Evolutionary conservation across 2,888 invertebrate species (phyloP), one percentile per base, ranked within the genome.

Genomic region (Acanthosoma haemorrhoidale): DNA sequence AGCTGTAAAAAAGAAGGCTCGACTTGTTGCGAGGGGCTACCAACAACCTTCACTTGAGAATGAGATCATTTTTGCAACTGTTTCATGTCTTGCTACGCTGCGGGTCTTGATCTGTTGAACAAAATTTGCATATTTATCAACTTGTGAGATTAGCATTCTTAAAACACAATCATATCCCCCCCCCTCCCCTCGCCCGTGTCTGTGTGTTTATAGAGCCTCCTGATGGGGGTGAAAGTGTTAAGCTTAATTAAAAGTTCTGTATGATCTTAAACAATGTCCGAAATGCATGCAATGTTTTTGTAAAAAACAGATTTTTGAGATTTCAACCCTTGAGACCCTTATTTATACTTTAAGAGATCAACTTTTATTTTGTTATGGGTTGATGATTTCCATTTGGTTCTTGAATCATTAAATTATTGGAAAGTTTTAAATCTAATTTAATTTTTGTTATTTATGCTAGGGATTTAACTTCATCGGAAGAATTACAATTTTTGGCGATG

Each of bases 21-120:
- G 51, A 13, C 29, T 70, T 16, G 70, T 70, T 16, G 70, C 70
- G n/a, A 39, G 64, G 25, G 64, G 70, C 39, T 70, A 70, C 38
- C 64, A 66, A 51, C 70, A 70, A 31, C 70, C 70, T 5, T 21
- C 38, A 31, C 8, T 51, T n/a, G 67, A 67, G 8, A 64, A 63
- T 29, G 70, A 70, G 16, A 21, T 21, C 38, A 51, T 70, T 31
- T 70, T 39, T 34, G 43, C 61, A 29, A 16, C 60, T n/a, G 6
- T 32, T 64, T 41, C 3, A 13, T 15, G 51, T 58, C 8, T 41
- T 34, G 11, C 16, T 51, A 4, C 11, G 18, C 11, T 31, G 32
- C 13, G 34, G 21, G 4, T 29, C 57, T 36, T 21, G 51, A 5
- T 64, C 66, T n/a, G 66, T 66, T 32, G 70, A 66, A 39, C 16